Evolutionary conservation across 64 coral and sea anemone species (phyloP).

Genomic region (Stylophora pistillata): DNA sequence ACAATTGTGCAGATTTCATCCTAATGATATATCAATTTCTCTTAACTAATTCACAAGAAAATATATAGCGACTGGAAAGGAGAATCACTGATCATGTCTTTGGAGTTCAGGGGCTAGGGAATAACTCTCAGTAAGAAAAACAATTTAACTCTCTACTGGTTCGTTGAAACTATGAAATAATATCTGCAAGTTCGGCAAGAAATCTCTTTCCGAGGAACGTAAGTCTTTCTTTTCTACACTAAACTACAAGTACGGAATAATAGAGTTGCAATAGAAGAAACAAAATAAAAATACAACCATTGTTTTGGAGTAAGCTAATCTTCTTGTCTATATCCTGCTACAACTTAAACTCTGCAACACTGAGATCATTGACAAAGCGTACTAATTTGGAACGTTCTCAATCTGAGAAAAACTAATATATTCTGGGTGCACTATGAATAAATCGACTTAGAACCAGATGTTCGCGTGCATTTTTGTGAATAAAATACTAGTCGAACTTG

Average conservation of each 20-base stretch:
- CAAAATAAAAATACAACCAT: neutral
- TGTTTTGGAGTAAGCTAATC: neutral
- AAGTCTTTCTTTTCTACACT: neutral
- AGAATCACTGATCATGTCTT: no score
- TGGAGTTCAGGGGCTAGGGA: no score
- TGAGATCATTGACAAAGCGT: neutral
- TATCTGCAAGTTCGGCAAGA: neutral
- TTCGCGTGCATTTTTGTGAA: neutral
- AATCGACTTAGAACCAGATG: neutral
- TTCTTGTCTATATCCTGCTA: neutral
- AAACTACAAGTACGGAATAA: neutral
- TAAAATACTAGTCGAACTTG: constrained; percentile 4
- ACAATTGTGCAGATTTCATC: no score
- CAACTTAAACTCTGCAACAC: neutral
- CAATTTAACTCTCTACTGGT: neutral
- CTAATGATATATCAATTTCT: no score
- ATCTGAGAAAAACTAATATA: neutral
- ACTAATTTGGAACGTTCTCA: neutral
- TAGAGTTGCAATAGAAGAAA: neutral
- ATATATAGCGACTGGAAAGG: no score
- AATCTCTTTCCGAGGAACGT: neutral
- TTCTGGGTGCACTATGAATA: neutral
- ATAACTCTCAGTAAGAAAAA: neutral
- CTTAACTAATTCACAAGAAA: no score
- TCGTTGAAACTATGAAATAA: neutral